phyloP scores from a whole-genome alignment of 2,797 vertebrate genomes.

The Fringilla coelebs region DNA sequence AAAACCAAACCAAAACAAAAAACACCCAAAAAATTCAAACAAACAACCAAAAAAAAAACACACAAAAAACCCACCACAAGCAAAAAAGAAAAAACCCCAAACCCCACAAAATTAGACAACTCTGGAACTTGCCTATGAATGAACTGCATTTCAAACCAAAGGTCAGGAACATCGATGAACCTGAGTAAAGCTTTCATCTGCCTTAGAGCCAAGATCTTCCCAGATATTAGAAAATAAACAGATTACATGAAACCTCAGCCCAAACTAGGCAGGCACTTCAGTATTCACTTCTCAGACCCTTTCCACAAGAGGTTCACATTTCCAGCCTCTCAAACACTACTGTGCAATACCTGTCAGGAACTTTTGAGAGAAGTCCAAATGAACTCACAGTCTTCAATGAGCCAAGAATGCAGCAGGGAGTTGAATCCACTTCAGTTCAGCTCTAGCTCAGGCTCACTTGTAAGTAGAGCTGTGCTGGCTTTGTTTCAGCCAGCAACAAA shows the following conservation, averaged over 20 bases:
- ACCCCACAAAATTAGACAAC: not conserved
- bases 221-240: not conserved
- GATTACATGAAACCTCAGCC: not conserved
- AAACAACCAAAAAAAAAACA: not conserved
- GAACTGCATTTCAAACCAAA: not conserved
- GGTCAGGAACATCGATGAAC: fast-evolving
- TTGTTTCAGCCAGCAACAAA: not conserved
- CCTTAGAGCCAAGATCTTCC: not conserved
- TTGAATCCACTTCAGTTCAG: not conserved
- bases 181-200: not conserved
- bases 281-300: not conserved
- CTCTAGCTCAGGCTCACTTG: not conserved
- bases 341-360: not conserved
- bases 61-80: fast-evolving
- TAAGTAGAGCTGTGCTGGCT: not conserved
- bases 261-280: not conserved
- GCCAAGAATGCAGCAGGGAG: not conserved
- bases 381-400: not conserved
- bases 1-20: not conserved
- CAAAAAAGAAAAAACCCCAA: not conserved
- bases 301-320: not conserved
- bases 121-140: not conserved
- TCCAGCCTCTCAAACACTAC: not conserved
- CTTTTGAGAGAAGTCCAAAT: not conserved
- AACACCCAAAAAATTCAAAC: not conserved